Conservation (phyloP, 1,140 invertebrate genomes). For the Teleopsis dalmanni region DNA sequence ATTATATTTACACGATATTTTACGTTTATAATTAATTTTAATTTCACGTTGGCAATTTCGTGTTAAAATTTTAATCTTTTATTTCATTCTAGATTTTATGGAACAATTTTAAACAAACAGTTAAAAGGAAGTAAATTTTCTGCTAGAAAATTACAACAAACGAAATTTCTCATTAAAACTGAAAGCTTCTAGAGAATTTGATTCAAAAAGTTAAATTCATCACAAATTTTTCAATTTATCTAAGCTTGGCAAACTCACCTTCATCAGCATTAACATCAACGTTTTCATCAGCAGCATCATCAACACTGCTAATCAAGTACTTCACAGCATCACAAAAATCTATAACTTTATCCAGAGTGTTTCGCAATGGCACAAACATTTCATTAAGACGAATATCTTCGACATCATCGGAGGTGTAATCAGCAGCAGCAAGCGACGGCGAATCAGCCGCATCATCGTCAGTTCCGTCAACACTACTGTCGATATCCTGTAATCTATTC, state of each 20-base stretch:
- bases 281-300: conserved; percentile 1
- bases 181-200: no score
- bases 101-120: no score
- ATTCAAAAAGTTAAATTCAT: neutral
- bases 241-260: neutral
- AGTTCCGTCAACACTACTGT: neutral
- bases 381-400: neutral
- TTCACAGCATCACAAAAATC: conserved; percentile 28
- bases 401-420: neutral
- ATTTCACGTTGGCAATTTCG: no score
- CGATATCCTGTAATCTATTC: neutral
- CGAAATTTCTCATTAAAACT: no score
- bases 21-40: no score
- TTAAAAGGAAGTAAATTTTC: no score
- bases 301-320: conserved; percentile 16
- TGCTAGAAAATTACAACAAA: no score
- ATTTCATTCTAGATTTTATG: no score
- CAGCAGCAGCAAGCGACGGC: neutral
- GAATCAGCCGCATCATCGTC: neutral
- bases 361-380: conserved; percentile 6
- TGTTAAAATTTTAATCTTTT: no score
- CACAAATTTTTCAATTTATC: neutral
- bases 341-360: conserved; percentile 20
- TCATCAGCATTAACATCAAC: neutral
- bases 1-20: no score